These are phyloP conservation scores for Sebastes iracundus DNA, from an alignment of 2,797 vertebrate species.

Conservation along the genomic window DNA sequence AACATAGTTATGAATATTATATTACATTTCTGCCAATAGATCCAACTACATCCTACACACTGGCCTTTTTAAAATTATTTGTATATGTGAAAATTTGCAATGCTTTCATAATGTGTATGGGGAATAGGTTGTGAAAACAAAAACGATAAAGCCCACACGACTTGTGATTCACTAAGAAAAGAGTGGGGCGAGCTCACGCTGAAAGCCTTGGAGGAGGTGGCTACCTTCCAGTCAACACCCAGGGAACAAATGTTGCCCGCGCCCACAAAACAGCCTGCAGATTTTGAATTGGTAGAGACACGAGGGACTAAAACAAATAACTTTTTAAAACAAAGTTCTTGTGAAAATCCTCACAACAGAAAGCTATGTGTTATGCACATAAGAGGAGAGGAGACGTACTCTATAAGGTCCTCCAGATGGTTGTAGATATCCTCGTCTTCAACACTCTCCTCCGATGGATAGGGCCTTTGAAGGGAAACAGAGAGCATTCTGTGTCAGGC, in stretches of 20 bases:
- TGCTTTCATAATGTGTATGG: neutral
- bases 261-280: conserved; percentile 5
- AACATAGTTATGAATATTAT: too few relatives aligned
- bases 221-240: conserved; percentile 48
- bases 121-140: conserved; percentile 4
- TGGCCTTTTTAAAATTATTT: neutral
- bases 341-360: neutral
- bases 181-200: neutral
- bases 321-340: neutral
- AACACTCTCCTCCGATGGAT: conserved; percentile 93
- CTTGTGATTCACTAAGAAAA: conserved; percentile 7
- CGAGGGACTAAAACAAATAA: neutral
- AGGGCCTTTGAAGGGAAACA: conserved; percentile 80
- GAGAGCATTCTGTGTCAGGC: neutral
- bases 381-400: conserved; percentile 83
- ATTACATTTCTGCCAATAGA: too few relatives aligned
- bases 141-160: conserved; percentile 22
- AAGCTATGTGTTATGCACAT: neutral
- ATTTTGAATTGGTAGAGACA: neutral
- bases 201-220: conserved; percentile 12
- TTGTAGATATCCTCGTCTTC: conserved; percentile 96
- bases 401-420: conserved; percentile 94
- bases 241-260: conserved; percentile 37
- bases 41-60: too few relatives aligned
- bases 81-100: neutral